Conservation (phyloP, 2,888 invertebrate species). For the Hydrotaea diabolus region DNA sequence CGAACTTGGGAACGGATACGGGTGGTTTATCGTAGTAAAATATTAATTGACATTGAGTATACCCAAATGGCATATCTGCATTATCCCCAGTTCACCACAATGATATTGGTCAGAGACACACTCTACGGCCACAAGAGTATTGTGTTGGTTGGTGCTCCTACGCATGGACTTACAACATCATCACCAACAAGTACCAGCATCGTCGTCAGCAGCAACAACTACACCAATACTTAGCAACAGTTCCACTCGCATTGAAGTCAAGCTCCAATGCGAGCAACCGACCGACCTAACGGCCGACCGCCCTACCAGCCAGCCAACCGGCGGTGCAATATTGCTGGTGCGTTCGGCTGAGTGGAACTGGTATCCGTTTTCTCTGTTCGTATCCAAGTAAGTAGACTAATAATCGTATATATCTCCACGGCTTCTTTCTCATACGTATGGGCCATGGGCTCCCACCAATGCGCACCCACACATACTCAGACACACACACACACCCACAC, state of each 20-base stretch:
- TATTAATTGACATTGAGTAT: conserved; percentile 67
- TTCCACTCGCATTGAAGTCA: background rate
- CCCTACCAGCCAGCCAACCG: background rate
- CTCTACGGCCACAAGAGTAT: conserved; percentile 39
- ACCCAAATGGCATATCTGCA: conserved; percentile 67
- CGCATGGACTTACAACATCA: background rate
- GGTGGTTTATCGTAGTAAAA: conserved; percentile 57
- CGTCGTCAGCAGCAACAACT: too few relatives aligned
- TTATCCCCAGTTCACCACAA: conserved; percentile 63
- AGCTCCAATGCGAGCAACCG: background rate
- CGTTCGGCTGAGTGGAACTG: conserved; percentile 20
- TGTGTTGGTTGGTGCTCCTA: background rate
- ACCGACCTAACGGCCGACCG: too few relatives aligned
- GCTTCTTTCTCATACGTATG: conserved; percentile 29
- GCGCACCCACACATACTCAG: too few relatives aligned
- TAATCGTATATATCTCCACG: conserved; percentile 61
- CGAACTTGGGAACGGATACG: background rate
- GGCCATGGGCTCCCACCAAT: background rate
- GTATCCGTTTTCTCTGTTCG: conserved; percentile 44
- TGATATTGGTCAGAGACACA: conserved; percentile 63
- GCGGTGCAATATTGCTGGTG: conserved; percentile 9
- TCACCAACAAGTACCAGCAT: background rate
- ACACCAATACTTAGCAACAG: conserved; percentile 32
- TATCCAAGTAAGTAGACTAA: conserved; percentile 63
- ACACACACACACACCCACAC: background rate